Evolutionary conservation across 1,140 invertebrate genomes (phyloP), one percentile per base, ranked within the genome.

Genomic region (Dinoponera quadriceps): DNA sequence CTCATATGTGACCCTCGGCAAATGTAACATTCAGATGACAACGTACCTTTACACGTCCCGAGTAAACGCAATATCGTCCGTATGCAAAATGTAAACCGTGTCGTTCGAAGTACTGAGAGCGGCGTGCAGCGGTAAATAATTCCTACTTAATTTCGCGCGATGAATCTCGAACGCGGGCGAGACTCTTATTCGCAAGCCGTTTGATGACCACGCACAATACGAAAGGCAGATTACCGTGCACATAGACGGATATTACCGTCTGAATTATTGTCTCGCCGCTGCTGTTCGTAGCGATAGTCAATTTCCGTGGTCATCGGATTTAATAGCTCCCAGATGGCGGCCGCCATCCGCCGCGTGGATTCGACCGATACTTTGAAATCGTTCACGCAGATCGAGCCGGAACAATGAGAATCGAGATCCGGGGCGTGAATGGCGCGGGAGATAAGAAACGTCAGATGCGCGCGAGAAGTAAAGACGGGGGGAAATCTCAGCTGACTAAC

Each of bases 401-500:
- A 60, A 44, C 3, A 73, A 73, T 57, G 11, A 74, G 44, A 75
- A 11, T 62, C 13, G 54, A 55, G 54, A 48, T 48, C 3, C 11
- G n/a, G 18, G 5, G 0, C 20, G n/a, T n/a, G 33, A 38, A 66
- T 25, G 44, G 27, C 51, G n/a, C 27, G 27, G 51, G 14, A 72
- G 44, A 49, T 60, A 33, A 81, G n/a, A 33, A 49, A n/a, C 3
- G 14, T 29, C 25, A 49, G 33, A n/a, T n/a, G n/a, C 38, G 29
- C 11, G 25, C 25, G 18, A 44, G 38, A 65, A 1, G 25, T n/a
- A 54, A 54, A 77, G 9, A 9, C 16, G 22, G 57, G 22, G n/a
- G 69, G 66, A 57, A 57, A 27, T 55, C 33, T 68, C 49, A 3
- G 7, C n/a, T 44, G 44, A 82, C 27, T 60, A 73, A 73, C 44